These are phyloP conservation scores for Eubasilissa splendida DNA, from an alignment of 2,888 invertebrate species.

Conservation along the genomic window DNA sequence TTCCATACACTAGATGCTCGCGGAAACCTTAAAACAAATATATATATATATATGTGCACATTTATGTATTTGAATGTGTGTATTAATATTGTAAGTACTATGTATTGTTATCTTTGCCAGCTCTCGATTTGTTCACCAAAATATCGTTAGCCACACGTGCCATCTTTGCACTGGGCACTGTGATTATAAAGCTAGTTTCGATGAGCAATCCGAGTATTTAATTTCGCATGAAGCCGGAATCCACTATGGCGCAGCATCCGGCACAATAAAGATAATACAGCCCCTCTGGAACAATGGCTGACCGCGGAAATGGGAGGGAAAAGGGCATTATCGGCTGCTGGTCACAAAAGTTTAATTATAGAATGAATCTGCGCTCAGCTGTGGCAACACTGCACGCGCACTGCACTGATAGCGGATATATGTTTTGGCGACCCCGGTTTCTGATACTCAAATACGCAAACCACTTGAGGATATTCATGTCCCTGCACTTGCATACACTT, in stretches of 20 bases:
- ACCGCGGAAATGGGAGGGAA: slow-evolving; percentile 13
- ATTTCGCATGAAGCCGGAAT: slow-evolving; percentile 24
- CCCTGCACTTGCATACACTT: no score
- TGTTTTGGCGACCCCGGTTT: no score
- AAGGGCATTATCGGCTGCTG: slow-evolving; percentile 36
- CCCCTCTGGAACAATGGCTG: slow-evolving; percentile 30
- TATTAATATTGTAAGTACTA: no score
- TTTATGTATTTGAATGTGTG: no score
- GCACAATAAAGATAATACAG: slow-evolving; percentile 26
- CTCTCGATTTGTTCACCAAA: neutral
- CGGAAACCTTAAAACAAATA: no score
- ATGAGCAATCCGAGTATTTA: slow-evolving; percentile 17
- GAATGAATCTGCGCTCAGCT: slow-evolving; percentile 25
- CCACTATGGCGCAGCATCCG: neutral
- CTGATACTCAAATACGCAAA: no score
- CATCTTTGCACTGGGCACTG: slow-evolving; percentile 10
- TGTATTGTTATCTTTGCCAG: no score
- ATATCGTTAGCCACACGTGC: neutral
- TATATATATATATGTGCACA: no score
- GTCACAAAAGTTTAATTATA: slow-evolving; percentile 44
- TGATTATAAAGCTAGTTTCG: slow-evolving; percentile 7
- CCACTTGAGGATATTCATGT: no score
- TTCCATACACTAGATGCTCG: no score
- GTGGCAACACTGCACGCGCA: neutral
- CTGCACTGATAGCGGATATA: neutral